These are phyloP conservation scores for Chaenocephalus aceratus DNA, from an alignment of 2,113 vertebrate genomes.

Conservation along the genomic window DNA sequence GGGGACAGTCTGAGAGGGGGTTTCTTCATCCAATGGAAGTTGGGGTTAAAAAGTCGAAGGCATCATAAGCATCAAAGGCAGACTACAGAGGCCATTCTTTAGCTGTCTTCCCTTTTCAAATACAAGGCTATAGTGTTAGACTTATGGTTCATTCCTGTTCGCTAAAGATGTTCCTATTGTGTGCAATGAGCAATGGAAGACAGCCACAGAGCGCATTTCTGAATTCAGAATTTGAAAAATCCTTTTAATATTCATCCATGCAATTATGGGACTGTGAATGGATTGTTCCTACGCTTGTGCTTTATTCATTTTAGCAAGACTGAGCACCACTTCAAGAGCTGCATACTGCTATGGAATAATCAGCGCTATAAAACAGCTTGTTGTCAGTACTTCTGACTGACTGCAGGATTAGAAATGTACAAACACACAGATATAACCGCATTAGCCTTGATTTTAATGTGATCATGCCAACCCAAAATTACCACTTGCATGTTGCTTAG, in stretches of 20 bases:
- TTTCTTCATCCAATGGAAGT: constrained; percentile 58
- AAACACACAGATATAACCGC: constrained; percentile 27
- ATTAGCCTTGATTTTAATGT: constrained; percentile 50
- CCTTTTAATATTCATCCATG: constrained; percentile 52
- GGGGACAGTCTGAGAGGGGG: constrained; percentile 23
- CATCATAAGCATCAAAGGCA: constrained; percentile 71
- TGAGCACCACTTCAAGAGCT: background rate
- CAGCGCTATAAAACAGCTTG: constrained; percentile 23
- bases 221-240: constrained; percentile 59
- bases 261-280: constrained; percentile 23
- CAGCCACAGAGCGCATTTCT: constrained; percentile 11
- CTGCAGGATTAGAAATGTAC: constrained; percentile 30
- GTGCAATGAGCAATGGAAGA: constrained; percentile 7
- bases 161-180: constrained; percentile 40
- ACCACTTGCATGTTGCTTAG: constrained; percentile 44
- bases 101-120: constrained; percentile 51
- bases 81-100: constrained; percentile 62
- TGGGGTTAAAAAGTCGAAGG: constrained; percentile 74
- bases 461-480: constrained; percentile 28
- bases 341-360: constrained; percentile 13
- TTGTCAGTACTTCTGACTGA: constrained; percentile 16
- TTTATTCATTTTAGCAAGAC: constrained; percentile 32
- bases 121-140: constrained; percentile 42
- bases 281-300: background rate
- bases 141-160: constrained; percentile 50